These are phyloP conservation scores for Drosophila tropicalis DNA, from an alignment of 1,140 invertebrate species.

Conservation along the genomic window DNA sequence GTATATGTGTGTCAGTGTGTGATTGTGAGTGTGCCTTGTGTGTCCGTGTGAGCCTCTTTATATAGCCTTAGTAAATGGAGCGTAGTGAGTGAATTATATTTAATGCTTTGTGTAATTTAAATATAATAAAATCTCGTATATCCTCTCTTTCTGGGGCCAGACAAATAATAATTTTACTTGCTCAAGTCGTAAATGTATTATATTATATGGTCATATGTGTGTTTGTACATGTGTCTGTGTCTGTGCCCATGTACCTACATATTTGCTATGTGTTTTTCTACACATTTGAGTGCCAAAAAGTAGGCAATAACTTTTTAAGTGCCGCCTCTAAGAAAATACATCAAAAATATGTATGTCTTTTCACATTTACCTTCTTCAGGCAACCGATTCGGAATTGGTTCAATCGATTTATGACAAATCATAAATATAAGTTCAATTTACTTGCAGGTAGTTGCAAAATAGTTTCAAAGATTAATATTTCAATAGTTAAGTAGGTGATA, in stretches of 20 bases:
- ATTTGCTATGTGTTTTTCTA: conserved; percentile 26
- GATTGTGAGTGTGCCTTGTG: conserved; percentile 21
- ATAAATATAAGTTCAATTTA: background rate
- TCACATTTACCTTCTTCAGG: background rate
- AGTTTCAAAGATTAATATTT: no score
- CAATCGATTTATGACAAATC: background rate
- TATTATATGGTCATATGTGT: conserved; percentile 30
- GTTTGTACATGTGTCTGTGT: background rate
- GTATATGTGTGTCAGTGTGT: conserved; percentile 37
- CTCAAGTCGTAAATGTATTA: conserved; percentile 51
- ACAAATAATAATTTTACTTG: conserved; percentile 60
- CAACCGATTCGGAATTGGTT: background rate
- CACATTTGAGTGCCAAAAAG: conserved; percentile 44
- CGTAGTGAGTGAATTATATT: conserved; percentile 80
- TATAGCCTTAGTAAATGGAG: conserved; percentile 79
- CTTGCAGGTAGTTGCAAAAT: background rate
- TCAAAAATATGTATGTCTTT: background rate
- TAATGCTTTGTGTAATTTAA: conserved; percentile 82
- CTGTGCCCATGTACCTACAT: background rate
- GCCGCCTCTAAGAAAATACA: conserved; percentile 12
- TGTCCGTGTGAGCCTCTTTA: conserved; percentile 32
- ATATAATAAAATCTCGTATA: conserved; percentile 72
- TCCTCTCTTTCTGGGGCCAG: conserved; percentile 34
- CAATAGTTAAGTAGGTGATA: no score
- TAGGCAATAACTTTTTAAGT: conserved; percentile 55